A percentile compares a stretch with the other conserved stretches of the same genome.
These are phyloP conservation scores for Isichthys henryi DNA, from an alignment of 2,113 vertebrate species.

Conservation along the genomic window DNA sequence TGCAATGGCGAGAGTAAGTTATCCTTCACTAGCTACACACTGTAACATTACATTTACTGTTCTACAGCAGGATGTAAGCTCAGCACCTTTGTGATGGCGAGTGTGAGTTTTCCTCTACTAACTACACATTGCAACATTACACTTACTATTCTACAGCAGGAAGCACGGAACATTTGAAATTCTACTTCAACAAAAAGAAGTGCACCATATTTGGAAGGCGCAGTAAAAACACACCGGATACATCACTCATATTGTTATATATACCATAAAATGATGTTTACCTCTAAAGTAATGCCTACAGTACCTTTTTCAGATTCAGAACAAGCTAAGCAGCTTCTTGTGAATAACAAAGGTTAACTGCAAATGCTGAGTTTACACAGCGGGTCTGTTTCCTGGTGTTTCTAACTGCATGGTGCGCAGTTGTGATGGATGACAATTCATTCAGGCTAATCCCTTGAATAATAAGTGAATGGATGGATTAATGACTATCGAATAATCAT, in stretches of 20 bases:
- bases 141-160: background rate
- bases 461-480: background rate
- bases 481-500: background rate
- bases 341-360: background rate
- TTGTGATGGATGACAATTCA: background rate
- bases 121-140: background rate
- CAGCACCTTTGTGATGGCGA: conserved; percentile 69
- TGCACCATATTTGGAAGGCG: background rate
- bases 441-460: background rate
- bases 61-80: conserved; percentile 51
- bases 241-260: background rate
- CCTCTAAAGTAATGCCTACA: background rate
- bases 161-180: background rate
- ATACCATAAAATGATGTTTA: background rate
- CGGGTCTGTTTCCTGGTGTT: background rate
- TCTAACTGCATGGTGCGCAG: background rate
- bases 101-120: background rate
- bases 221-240: background rate
- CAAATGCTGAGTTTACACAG: background rate
- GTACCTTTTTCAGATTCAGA: background rate
- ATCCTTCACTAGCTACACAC: background rate
- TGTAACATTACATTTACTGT: background rate
- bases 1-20: conserved; percentile 35
- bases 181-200: background rate
- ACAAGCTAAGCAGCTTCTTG: background rate